phyloP scores from a whole-genome alignment of 2,113 vertebrate species.

The Prietella phreatophila region DNA sequence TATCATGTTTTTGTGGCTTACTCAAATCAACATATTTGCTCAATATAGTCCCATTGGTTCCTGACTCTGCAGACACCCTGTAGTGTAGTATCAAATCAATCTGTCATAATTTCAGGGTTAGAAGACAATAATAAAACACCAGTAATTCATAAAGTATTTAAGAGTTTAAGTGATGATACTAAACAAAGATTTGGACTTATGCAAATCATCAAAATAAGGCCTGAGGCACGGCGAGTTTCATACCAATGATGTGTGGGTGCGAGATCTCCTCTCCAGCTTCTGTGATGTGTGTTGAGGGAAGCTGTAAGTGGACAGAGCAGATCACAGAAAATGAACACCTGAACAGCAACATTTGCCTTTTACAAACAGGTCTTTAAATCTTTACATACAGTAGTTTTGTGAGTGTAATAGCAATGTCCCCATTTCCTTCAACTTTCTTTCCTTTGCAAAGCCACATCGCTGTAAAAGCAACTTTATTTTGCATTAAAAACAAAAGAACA shows the following conservation, averaged over 20 bases:
- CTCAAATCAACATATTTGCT: no score
- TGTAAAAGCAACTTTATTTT: background rate
- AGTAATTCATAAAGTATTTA: background rate
- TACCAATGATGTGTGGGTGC: slow-evolving; percentile 75
- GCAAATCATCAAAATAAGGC: background rate
- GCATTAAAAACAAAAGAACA: background rate
- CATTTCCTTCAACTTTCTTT: background rate
- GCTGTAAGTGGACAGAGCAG: slow-evolving; percentile 53
- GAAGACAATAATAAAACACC: no score
- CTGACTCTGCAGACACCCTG: background rate
- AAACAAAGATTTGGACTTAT: background rate
- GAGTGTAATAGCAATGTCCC: background rate
- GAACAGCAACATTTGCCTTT: background rate
- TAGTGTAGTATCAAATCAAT: background rate
- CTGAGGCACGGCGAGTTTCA: background rate
- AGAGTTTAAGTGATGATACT: background rate
- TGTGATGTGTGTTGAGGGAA: slow-evolving; percentile 61
- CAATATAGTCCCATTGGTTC: background rate
- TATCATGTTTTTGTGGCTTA: background rate
- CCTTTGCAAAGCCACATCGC: background rate
- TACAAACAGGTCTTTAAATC: background rate
- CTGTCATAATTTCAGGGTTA: background rate
- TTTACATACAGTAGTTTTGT: background rate
- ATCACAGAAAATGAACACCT: background rate
- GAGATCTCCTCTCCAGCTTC: slow-evolving; percentile 63